Percentiles rank a stretch among this genome's conserved stretches.
These are phyloP conservation scores for Salvelinus alpinus DNA, from an alignment of 2,113 vertebrate genomes.

Conservation along the genomic window DNA sequence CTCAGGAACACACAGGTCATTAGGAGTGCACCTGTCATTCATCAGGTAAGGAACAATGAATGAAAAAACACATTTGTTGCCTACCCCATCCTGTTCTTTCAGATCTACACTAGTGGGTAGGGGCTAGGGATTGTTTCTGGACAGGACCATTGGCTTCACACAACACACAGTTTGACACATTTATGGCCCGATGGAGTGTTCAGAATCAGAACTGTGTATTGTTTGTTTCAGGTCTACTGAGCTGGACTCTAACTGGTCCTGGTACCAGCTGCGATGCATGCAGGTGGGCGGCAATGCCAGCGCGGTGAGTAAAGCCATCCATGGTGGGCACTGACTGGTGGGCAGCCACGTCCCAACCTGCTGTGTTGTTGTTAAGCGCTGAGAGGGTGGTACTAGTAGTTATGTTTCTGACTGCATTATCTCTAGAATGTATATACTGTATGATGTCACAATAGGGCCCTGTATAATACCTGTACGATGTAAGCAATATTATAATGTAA, in stretches of 20 bases:
- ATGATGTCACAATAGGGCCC: too few species aligned
- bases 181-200: too few species aligned
- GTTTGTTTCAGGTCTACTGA: conserved; percentile 85
- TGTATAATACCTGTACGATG: too few species aligned
- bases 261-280: conserved; percentile 97
- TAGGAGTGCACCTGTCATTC: conserved; percentile 93
- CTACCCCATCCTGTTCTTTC: background rate
- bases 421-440: too few species aligned
- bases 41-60: conserved; percentile 78
- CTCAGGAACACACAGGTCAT: conserved; percentile 90
- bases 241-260: conserved; percentile 96
- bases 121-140: too few species aligned
- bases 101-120: too few species aligned
- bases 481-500: too few species aligned
- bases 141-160: too few species aligned
- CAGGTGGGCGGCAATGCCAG: conserved; percentile 94
- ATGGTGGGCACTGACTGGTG: background rate
- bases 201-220: background rate
- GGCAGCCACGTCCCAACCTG: background rate
- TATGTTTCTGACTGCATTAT: too few species aligned
- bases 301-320: conserved; percentile 77
- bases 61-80: background rate
- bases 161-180: too few species aligned
- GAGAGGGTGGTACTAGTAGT: too few species aligned
- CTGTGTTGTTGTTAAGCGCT: too few species aligned